These are phyloP conservation scores for Mugil cephalus DNA, from an alignment of 2,113 vertebrate genomes.

Conservation along the genomic window DNA sequence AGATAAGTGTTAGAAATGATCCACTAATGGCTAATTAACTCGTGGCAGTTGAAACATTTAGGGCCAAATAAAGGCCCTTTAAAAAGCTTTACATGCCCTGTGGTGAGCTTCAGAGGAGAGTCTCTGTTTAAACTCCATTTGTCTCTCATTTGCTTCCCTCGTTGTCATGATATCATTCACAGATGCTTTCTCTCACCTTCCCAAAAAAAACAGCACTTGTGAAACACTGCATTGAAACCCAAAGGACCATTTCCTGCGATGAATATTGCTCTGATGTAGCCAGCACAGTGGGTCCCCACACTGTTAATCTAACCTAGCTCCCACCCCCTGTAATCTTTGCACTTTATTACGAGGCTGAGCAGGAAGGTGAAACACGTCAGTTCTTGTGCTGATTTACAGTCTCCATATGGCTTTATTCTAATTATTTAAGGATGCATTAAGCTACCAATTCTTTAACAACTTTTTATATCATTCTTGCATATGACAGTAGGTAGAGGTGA, in stretches of 20 bases:
- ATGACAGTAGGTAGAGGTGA: too few species aligned
- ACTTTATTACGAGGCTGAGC: slow-evolving; percentile 33
- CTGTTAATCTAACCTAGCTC: slow-evolving; percentile 50
- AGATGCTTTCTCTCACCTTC: slow-evolving; percentile 73
- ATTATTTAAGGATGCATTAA: slow-evolving; percentile 10
- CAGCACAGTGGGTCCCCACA: slow-evolving; percentile 62
- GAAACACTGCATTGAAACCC: slow-evolving; percentile 67
- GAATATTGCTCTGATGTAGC: slow-evolving; percentile 67
- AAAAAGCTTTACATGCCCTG: slow-evolving; percentile 66
- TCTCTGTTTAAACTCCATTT: slow-evolving; percentile 59
- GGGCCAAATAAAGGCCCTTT: slow-evolving; percentile 61
- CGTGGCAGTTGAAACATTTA: slow-evolving; percentile 67
- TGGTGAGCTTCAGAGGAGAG: slow-evolving; percentile 42
- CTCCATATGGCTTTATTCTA: slow-evolving; percentile 23
- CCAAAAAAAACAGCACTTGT: slow-evolving; percentile 57
- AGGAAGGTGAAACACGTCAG: slow-evolving; percentile 54
- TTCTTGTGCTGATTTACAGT: slow-evolving; percentile 25
- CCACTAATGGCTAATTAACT: slow-evolving; percentile 82
- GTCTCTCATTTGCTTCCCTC: slow-evolving; percentile 56
- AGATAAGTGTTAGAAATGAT: slow-evolving; percentile 76
- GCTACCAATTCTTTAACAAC: slow-evolving; percentile 27
- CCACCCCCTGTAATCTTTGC: slow-evolving; percentile 23
- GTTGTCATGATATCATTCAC: slow-evolving; percentile 67
- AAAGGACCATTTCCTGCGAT: slow-evolving; percentile 75
- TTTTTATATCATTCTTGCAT: neutral